Conservation (phyloP, 1,140 invertebrate species). For the Bombus superbus region DNA sequence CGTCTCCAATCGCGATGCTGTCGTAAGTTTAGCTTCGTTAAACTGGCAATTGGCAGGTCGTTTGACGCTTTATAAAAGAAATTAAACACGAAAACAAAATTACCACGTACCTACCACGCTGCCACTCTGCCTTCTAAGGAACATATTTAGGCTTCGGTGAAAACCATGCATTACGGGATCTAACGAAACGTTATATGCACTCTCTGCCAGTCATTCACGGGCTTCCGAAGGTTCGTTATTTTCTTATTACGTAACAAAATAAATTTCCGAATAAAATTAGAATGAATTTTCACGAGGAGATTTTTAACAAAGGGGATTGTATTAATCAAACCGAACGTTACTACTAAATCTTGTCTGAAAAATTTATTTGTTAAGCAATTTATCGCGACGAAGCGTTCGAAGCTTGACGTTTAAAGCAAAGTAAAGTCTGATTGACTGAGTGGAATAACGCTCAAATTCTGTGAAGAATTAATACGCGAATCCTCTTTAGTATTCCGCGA, state of each 20-base stretch:
- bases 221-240: no score
- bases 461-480: background rate
- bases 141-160: background rate
- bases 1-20: background rate
- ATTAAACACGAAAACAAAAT: background rate
- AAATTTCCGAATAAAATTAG: background rate
- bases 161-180: background rate
- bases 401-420: background rate
- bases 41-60: conserved; percentile 23
- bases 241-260: background rate
- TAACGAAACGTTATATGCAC: background rate
- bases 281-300: background rate
- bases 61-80: conserved; percentile 1
- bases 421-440: background rate
- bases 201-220: background rate
- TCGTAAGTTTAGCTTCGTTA: conserved; percentile 44
- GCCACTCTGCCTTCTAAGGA: background rate
- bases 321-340: background rate
- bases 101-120: background rate
- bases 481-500: background rate
- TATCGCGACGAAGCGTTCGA: background rate
- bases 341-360: no score
- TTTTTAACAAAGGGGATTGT: no score
- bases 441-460: background rate
- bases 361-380: no score